Evolutionary conservation across 1,140 invertebrate species (phyloP), one percentile per base, ranked within the genome.

Genomic region (Drosophila kepulauana): DNA sequence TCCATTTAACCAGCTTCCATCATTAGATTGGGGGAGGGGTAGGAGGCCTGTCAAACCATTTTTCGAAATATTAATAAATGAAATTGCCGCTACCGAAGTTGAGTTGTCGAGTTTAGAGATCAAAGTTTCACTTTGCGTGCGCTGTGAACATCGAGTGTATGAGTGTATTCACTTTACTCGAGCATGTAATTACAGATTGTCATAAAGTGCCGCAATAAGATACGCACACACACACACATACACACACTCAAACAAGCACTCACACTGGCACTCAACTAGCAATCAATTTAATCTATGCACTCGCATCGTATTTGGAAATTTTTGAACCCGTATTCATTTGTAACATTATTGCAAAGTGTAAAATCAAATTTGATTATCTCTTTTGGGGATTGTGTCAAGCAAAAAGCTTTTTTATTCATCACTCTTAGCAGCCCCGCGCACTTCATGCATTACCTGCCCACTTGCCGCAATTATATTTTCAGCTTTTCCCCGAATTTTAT

Each of bases 231-330:
- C 52, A 56, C 52, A 57, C 15, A 33, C 56, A 11, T 4, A 45
- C 6, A 46, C 38, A 25, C 13, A 25, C 16, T 7, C 46, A 59
- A 25, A 4, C 20, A 25, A 25, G 20, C 15, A 57, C 58, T 49
- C 33, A 11, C 52, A 45, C 57, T 38, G 16, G 28, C 30, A 38
- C 5, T 54, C 13, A 67, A 56, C 65, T 33, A 62, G n/a, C 61
- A 76, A 76, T 66, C 74, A 76, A 76, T 76, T 66, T 66, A 72
- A 76, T 72, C 69, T 76, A 49, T 46, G 56, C 56, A 76, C 56
- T 66, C 56, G 46, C 48, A 56, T 49, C 45, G 41, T 6, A 20
- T 57, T 63, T 45, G 7, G 35, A 68, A 67, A 73, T 45, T 43
- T 8, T 43, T 43, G 41, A 43, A 43, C 54, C 4, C 15, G 68